Evolutionary conservation across 2,888 invertebrate species (phyloP), one percentile per base, ranked within the genome.

Genomic region (Plagodis dolabraria): DNA sequence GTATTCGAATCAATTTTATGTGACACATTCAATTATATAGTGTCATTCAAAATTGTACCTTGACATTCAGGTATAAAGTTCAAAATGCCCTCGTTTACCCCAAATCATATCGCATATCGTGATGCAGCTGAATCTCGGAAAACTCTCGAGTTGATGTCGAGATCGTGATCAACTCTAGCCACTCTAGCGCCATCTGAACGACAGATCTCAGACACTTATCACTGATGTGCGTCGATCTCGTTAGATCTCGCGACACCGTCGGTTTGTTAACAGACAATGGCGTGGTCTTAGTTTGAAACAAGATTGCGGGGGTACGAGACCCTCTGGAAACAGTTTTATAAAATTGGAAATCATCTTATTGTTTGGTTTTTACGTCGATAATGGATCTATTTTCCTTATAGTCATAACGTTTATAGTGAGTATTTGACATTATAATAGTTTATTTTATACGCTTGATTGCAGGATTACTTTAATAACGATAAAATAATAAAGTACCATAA

Each of bases 111-210:
- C 34, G 47, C 34, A 47, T 51, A 51, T 55, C 34, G 47, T 57
- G 54, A 58, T 53, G 57, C 43, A 56, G 53, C 53, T 54, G 47
- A 49, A 69, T 65, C 64, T 64, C 57, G 61, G 62, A 65, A 68
- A 63, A 65, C 65, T 51, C 60, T 63, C 60, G 63, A 67, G 65
- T 64, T 63, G 75, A 75, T 74, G 61, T 66, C 49, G 61, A 70
- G 75, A 79, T 77, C 76, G 76, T 75, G 76, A 71, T 71, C 63
- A 66, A 65, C 46, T 59, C 57, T 38, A 49, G 58, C 48, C 35
- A 58, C 71, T 69, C 68, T 55, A 61, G 57, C 55, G 55, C 63
- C 76, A 82, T 83, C 82, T 82, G 71, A 79, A 81, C 77, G 76
- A 71, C 73, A 71, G 67, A 82, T 68, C 68, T 67, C 60, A 53